Evolutionary conservation across 35 echinoderm and acorn worm genomes (phyloP).

Genomic region (Strongylocentrotus purpuratus): DNA sequence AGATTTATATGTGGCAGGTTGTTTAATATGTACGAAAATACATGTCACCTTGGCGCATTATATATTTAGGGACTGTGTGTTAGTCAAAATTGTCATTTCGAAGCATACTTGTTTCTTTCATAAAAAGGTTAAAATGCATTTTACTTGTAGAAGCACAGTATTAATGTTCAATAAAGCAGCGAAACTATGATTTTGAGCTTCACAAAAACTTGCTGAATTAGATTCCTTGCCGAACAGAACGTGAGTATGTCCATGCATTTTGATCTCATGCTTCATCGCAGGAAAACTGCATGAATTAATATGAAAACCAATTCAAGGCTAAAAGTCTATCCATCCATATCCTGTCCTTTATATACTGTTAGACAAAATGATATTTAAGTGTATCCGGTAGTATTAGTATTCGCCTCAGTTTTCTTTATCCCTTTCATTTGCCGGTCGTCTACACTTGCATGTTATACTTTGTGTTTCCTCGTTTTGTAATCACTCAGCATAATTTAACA

Average conservation of each 20-base stretch:
- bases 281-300: not conserved
- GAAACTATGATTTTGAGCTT: not conserved
- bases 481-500: not conserved
- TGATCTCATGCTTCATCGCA: not conserved
- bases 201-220: not conserved
- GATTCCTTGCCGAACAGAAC: not conserved
- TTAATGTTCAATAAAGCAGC: not conserved
- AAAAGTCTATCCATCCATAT: not conserved
- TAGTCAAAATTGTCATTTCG: not conserved
- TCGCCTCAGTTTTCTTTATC: not conserved
- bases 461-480: not conserved
- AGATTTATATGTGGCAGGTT: not conserved
- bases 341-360: not conserved
- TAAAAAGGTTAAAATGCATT: not conserved
- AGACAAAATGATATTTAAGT: not conserved
- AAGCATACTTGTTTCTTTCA: not conserved
- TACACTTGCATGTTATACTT: not conserved
- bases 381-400: not conserved
- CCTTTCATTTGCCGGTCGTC: not conserved
- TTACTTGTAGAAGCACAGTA: not conserved
- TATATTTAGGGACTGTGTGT: not conserved
- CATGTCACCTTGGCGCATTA: not conserved
- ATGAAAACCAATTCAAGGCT: not conserved
- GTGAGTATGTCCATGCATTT: not conserved
- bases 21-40: not conserved